phyloP scores from a whole-genome alignment of 2,113 vertebrate species.

The Pachyramphus minor region DNA sequence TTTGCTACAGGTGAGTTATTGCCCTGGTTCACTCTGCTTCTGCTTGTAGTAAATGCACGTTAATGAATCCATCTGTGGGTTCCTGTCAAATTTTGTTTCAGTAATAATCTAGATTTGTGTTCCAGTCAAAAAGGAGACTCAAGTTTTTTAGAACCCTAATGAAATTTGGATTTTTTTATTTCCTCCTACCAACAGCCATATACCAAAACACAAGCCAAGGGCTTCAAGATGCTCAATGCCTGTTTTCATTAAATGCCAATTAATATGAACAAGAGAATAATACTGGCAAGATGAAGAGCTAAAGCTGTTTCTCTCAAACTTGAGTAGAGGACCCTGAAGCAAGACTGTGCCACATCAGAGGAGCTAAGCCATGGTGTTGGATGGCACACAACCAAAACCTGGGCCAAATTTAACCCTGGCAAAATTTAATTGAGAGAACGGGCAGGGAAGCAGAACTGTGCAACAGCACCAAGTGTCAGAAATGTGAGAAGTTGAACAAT shows the following conservation, averaged over 20 bases:
- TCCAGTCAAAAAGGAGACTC: background rate
- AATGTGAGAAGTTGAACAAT: background rate
- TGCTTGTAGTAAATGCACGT: background rate
- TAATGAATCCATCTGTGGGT: background rate
- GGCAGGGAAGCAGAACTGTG: background rate
- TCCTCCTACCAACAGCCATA: background rate
- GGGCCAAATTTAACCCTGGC: background rate
- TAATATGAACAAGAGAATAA: background rate
- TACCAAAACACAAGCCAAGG: background rate
- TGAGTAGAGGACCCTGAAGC: background rate
- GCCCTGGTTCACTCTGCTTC: background rate
- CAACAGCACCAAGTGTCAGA: background rate
- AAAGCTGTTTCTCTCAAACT: background rate
- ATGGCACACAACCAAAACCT: background rate
- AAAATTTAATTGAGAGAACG: background rate
- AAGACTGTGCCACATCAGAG: background rate
- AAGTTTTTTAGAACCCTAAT: background rate
- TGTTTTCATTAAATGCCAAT: background rate
- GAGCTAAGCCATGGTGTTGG: background rate
- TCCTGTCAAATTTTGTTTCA: background rate
- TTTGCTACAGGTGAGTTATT: constrained; percentile 59
- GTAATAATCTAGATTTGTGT: background rate
- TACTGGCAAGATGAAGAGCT: background rate
- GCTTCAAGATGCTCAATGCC: background rate
- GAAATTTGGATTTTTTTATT: background rate